Evolutionary conservation across 2,888 invertebrate species (phyloP), one percentile per base, ranked within the genome.

Genomic region (Monochamus alternatus): DNA sequence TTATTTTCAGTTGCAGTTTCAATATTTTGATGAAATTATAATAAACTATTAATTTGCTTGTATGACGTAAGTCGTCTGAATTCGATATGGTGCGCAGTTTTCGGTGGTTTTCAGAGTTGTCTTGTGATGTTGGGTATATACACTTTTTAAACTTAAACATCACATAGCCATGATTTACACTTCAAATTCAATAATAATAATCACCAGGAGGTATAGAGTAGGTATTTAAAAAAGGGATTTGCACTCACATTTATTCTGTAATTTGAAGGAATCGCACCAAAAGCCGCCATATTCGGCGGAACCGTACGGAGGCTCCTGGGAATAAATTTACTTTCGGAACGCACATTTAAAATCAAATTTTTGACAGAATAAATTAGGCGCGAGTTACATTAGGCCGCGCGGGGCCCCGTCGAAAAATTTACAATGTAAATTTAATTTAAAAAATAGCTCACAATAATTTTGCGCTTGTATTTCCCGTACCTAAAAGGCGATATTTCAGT

Each of bases 371-470:
- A 68, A 68, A 68, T 68, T 68, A 68, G 58, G 44, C 43, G 14
- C n/a, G 59, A 43, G 9, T 32, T 68, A 68, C 58, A 68, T 59
- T 59, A 43, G 22, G 58, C 68, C 58, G 30, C 69, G 60, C 30
- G 10, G n/a, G 59, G 32, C 47, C 60, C 55, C n/a, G n/a, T 7
- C n/a, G 14, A 60, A 60, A 60, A 69, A 69, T 69, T 60, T 69
- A 62, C 60, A 69, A 69, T 69, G 59, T 69, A 69, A 69, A 69
- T 69, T 69, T 69, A 69, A 69, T 69, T 69, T 69, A 62, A 69
- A 69, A 69, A 69, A 59, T 69, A 38, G 62, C 63, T 14, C 59
- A 52, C 71, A 22, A 63, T 71, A 51, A 71, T 71, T 71, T 51
- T 38, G 63, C 51, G 52, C 31, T 43, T 71, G 38, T 71, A 71